Base-by-base conservation (phyloP, 2,888 invertebrate genomes). In the Petrolisthes cinctipes region DNA sequence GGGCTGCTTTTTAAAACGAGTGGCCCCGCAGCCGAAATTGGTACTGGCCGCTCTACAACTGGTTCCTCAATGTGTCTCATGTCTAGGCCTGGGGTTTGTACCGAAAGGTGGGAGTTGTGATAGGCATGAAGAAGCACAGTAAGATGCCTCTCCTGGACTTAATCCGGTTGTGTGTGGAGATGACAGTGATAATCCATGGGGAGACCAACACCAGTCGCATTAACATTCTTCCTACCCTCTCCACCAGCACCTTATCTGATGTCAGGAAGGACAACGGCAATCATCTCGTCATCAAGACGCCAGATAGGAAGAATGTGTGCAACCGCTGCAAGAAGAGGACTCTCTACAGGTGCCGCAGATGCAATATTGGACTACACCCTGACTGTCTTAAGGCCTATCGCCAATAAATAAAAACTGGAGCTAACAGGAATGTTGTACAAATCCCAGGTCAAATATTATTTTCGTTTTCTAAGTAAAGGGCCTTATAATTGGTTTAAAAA, bases 61-160 rank as follows among this genome's bases (percentile, higher is more conserved):
- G 66, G 82, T 71, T 9, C 66, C 20, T 80, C 20, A 80, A 5
- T 57, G 57, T 80, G 6, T 61, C 80, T 80, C n/a, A 57, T 80
- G 57, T 82, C 68, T 68, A 82, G 53, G 82, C 82, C 68, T 82
- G 68, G 82, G 2, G 51, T 71, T 51, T 82, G 11, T 82, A 68
- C 17, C 37, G 68, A 5, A 68, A 68, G 71, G 71, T 82, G 14
- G 82, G 82, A 61, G 51, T 5, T 37, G 53, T 82, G 68, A 51
- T 66, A 11, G 82, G 82, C 68, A 66, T 82, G 11, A 68, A 82
- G 68, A n/a, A 82, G 2, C 23, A 71, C 14, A 68, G 68, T 5
- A 66, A 82, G 66, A 82, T 61, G 68, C 66, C 66, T 71, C 68
- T 68, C 82, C 51, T 68, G 23, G 66, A 66, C n/a, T 82, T 82